phyloP scores from a whole-genome alignment of 1,140 invertebrate species.

The Melipona quadrifasciata region DNA sequence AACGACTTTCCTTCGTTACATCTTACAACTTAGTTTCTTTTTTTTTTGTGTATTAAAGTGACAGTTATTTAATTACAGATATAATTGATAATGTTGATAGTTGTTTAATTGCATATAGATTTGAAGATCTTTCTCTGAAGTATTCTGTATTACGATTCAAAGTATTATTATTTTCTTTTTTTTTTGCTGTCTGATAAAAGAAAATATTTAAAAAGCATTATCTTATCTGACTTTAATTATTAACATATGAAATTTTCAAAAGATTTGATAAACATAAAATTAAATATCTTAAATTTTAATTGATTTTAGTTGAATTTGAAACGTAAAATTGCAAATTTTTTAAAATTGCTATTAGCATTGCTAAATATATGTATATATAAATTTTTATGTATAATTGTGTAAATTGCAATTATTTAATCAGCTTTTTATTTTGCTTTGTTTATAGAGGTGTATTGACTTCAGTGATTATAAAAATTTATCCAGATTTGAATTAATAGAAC shows the following conservation, averaged over 20 bases:
- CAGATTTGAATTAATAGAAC: conserved; percentile 67
- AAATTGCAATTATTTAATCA: background rate
- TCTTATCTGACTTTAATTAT: background rate
- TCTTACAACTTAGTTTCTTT: background rate
- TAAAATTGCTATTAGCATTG: background rate
- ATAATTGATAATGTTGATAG: background rate
- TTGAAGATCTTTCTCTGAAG: background rate
- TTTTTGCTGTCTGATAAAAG: background rate
- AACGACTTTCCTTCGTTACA: background rate
- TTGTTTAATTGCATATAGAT: no score
- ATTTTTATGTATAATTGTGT: background rate
- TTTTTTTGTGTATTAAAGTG: background rate
- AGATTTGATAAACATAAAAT: background rate
- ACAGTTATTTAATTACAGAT: background rate
- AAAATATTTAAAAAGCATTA: background rate
- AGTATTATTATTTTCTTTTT: background rate
- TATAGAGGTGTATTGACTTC: conserved; percentile 71
- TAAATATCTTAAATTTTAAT: background rate
- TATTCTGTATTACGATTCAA: background rate
- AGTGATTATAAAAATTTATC: conserved; percentile 55
- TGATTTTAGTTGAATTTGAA: background rate
- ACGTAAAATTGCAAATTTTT: background rate
- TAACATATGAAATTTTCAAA: background rate
- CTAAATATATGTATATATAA: no score
- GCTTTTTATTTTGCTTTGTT: conserved; percentile 9